Conservation (phyloP, 2,797 vertebrate species). For the Eulemur coronatus region DNA sequence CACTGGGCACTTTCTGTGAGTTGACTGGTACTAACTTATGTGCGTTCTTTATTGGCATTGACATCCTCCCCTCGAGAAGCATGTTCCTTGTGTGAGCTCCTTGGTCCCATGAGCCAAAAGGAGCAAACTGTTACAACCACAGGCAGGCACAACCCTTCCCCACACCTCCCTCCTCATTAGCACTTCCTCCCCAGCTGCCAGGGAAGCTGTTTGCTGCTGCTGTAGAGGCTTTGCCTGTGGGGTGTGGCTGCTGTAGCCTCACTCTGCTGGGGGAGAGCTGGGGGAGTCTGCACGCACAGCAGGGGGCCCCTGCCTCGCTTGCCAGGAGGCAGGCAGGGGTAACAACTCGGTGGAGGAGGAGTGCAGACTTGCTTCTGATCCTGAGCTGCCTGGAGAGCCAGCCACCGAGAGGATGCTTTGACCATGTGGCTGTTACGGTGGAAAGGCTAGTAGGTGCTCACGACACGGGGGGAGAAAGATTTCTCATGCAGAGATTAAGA, state of each 20-base stretch:
- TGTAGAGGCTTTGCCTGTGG: neutral
- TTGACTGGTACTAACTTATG: neutral
- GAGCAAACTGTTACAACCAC: neutral
- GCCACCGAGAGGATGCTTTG: neutral
- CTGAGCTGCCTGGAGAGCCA: neutral
- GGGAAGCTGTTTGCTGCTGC: constrained; percentile 58
- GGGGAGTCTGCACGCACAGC: neutral
- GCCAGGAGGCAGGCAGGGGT: no score
- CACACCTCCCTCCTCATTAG: constrained; percentile 33
- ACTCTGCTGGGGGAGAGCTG: neutral
- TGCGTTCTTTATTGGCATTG: neutral
- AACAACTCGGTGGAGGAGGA: neutral
- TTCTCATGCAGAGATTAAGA: no score
- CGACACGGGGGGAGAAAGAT: no score
- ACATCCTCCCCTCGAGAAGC: neutral
- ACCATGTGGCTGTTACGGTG: neutral
- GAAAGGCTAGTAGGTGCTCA: no score
- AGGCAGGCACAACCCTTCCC: constrained; percentile 16
- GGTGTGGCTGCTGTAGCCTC: neutral
- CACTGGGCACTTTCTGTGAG: neutral
- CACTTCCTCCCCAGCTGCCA: constrained; percentile 56
- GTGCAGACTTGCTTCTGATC: neutral
- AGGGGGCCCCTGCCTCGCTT: neutral
- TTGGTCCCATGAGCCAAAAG: neutral
- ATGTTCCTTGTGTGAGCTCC: neutral